A percentile compares a stretch with the other conserved stretches of the same genome.
Conservation (phyloP, 2,888 invertebrate species). For the Adelphocoris suturalis region DNA sequence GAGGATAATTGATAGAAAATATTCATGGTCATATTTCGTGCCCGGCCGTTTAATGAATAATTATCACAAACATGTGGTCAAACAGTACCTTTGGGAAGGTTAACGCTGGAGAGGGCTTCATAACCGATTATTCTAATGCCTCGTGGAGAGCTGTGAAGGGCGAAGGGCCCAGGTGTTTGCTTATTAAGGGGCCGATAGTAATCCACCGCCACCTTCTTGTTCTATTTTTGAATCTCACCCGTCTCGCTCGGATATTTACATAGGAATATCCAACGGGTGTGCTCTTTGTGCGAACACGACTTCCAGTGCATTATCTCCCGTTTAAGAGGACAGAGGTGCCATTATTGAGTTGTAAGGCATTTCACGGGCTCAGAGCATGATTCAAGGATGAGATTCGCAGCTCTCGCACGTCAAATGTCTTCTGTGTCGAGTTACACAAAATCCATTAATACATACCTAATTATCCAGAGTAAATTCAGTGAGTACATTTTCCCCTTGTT, state of each 20-base stretch:
- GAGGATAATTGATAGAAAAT: constrained; percentile 65
- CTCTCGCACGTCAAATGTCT: too few relatives aligned
- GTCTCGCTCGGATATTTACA: constrained; percentile 17
- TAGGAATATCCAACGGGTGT: background rate
- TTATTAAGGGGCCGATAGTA: constrained; percentile 57
- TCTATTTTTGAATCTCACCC: background rate
- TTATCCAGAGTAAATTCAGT: too few relatives aligned
- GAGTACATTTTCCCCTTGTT: too few relatives aligned
- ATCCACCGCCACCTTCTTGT: constrained; percentile 24
- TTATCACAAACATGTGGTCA: constrained; percentile 64
- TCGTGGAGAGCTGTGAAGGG: constrained; percentile 58
- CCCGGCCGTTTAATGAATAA: constrained; percentile 63
- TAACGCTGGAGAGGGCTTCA: constrained; percentile 47
- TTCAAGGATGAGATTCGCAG: too few relatives aligned
- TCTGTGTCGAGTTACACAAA: too few relatives aligned
- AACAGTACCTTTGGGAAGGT: constrained; percentile 51
- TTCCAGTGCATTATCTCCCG: too few relatives aligned
- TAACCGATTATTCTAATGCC: constrained; percentile 65
- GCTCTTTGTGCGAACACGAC: background rate
- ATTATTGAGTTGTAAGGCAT: too few relatives aligned
- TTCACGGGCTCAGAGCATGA: too few relatives aligned
- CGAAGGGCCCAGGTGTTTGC: constrained; percentile 60
- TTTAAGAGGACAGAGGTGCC: too few relatives aligned
- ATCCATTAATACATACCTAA: too few relatives aligned
- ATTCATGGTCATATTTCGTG: constrained; percentile 67